Percentiles rank a stretch among this genome's conserved stretches.
Evolutionary conservation across 1,140 invertebrate species (phyloP).

Genomic region (Drosophila trapezifrons): DNA sequence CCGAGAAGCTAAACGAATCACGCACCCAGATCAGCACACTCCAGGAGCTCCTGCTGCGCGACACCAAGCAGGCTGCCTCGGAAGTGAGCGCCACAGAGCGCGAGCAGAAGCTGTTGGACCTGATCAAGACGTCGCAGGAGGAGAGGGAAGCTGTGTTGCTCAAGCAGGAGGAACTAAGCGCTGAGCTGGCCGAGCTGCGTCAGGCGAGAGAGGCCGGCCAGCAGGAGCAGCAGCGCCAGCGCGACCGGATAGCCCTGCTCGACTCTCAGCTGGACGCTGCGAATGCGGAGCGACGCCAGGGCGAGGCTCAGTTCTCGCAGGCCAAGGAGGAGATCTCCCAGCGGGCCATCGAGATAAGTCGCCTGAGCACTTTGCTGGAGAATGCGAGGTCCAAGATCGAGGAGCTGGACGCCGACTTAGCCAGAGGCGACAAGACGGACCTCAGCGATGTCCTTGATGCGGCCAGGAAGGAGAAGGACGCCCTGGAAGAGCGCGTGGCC

Average conservation of each 20-base stretch:
- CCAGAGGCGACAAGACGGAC: constrained; percentile 87
- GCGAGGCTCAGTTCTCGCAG: constrained; percentile 89
- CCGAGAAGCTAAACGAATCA: constrained; percentile 94
- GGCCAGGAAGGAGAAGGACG: constrained; percentile 88
- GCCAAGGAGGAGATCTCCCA: constrained; percentile 88
- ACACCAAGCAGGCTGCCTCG: constrained; percentile 86
- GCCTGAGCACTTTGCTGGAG: constrained; percentile 91
- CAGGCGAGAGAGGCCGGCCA: constrained; percentile 85
- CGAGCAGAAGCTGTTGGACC: constrained; percentile 93
- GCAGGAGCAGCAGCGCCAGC: constrained; percentile 87
- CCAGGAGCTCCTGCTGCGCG: constrained; percentile 88
- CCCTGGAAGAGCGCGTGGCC: constrained; percentile 88
- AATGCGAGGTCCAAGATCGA: constrained; percentile 90
- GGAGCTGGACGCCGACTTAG: constrained; percentile 87
- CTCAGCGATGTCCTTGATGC: constrained; percentile 90
- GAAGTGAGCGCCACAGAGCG: constrained; percentile 89
- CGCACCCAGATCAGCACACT: constrained; percentile 88
- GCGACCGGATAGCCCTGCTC: constrained; percentile 88
- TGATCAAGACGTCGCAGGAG: constrained; percentile 93
- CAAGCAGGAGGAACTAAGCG: constrained; percentile 92
- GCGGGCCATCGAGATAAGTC: constrained; percentile 90
- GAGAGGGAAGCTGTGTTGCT: constrained; percentile 89
- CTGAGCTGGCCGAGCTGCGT: constrained; percentile 87
- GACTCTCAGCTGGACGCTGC: constrained; percentile 89
- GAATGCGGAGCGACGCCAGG: constrained; percentile 89